phyloP scores from a whole-genome alignment of 2,888 invertebrate genomes.

The Drosophila borealis region DNA sequence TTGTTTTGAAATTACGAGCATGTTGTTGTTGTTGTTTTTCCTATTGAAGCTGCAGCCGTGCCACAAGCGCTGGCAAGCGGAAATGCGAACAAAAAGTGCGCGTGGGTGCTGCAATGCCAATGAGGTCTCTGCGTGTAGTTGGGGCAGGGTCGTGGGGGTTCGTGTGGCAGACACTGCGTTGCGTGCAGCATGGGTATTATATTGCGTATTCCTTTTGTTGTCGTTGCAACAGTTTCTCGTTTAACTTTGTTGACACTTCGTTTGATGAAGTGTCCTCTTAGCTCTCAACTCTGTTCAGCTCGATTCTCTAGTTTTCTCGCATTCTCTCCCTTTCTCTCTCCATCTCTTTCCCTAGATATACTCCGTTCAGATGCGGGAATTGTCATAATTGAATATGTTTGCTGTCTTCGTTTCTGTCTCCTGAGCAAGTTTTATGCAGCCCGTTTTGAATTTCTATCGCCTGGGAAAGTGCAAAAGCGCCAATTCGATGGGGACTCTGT shows the following conservation, averaged over 20 bases:
- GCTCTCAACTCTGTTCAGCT: conserved; percentile 18
- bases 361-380: conserved; percentile 36
- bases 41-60: conserved; percentile 6
- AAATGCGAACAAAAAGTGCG: conserved; percentile 38
- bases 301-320: conserved; percentile 2
- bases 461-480: conserved; percentile 38
- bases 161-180: conserved; percentile 21
- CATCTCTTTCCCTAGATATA: not conserved
- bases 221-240: conserved; percentile 64
- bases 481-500: conserved; percentile 48
- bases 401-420: conserved; percentile 63
- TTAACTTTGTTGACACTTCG: conserved; percentile 75
- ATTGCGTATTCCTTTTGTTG: conserved; percentile 41
- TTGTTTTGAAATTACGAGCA: conserved; percentile 61
- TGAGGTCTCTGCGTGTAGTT: conserved; percentile 19
- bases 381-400: conserved; percentile 72
- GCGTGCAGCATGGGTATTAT: conserved; percentile 64
- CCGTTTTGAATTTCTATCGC: conserved; percentile 66
- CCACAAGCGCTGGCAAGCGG: conserved; percentile 8
- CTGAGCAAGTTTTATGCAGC: conserved; percentile 44
- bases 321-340: too few relatives aligned
- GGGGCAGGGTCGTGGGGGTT: not conserved
- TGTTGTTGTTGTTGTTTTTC: conserved; percentile 10
- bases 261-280: conserved; percentile 65
- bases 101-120: conserved; percentile 35